Conservation (phyloP, 2,888 invertebrate genomes). For the Eurois occulta region DNA sequence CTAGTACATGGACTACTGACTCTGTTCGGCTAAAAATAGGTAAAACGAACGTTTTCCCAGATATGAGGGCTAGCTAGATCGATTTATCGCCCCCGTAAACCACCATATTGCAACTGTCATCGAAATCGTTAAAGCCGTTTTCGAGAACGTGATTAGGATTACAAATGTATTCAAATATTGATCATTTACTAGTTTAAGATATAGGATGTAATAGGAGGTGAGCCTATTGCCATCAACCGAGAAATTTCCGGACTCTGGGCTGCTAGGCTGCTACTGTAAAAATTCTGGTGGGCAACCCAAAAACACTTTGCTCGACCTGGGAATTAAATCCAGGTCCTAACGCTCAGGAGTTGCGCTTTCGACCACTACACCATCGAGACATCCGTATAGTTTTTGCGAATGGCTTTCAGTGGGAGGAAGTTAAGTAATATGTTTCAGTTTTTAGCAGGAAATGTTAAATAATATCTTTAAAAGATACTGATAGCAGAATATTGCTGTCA, state of each 20-base stretch:
- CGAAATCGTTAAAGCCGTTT: not conserved
- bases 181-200: too few relatives aligned
- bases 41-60: not conserved
- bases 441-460: slow-evolving; percentile 9
- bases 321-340: not conserved
- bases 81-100: too few relatives aligned
- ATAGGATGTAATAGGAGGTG: too few relatives aligned
- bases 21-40: not conserved
- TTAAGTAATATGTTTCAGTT: slow-evolving; percentile 21
- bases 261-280: not conserved
- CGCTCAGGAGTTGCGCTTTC: not conserved
- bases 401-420: slow-evolving; percentile 24
- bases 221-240: too few relatives aligned
- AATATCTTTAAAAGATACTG: not conserved
- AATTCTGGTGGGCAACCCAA: not conserved
- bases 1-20: not conserved
- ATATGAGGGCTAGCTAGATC: not conserved
- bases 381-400: slow-evolving; percentile 10
- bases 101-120: not conserved
- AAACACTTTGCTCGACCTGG: not conserved
- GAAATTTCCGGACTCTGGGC: too few relatives aligned
- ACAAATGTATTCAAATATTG: not conserved
- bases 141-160: not conserved
- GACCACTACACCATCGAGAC: not conserved
- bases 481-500: not conserved